Evolutionary conservation across 2,113 vertebrate genomes (phyloP), one percentile per base, ranked within the genome.

Genomic region (Mixornis gularis): DNA sequence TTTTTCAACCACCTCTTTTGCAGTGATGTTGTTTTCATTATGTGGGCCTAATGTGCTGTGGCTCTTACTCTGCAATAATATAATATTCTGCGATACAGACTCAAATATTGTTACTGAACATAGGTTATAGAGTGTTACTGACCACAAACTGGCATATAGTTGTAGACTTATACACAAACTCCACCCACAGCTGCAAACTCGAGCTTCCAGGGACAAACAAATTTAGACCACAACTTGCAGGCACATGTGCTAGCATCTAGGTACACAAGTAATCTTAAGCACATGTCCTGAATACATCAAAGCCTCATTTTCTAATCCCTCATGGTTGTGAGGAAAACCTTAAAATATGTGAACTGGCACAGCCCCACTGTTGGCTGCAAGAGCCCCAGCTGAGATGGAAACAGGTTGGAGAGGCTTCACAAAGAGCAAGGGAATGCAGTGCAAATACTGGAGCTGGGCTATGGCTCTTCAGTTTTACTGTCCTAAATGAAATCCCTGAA

Each of bases 251-350:
- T 86, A 71, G 48, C 48, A 44, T 86, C 84, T 89, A 91, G 94
- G 73, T 90, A 52, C 43, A 86, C 77, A 79, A 78, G 69, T 93
- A 81, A 84, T 93, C 64, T 79, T 73, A 71, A 91, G 94, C 91
- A 87, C 89, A 68, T 90, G 86, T 80, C 86, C 60, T 10, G 62
- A 68, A 66, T 48, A 74, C 87, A 91, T 94, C 85, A 93, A 94
- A 95, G 69, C 81, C 41, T 76, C 36, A 3, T 76, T 89, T 87
- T 78, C 81, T 91, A 92, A 92, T 94, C 62, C 73, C 53, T 96
- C 44, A 44, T 0, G 1, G 62, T 91, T 79, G 81, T 87, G 80
- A 95, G 87, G 84, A 72, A 88, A 94, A 92, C 70, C 51, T 84
- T 80, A 73, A 95, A 90, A 32, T 85, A 89, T 26, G 84, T 60